phyloP scores from a whole-genome alignment of 53 echinoderm and acorn worm species.

The Paracentrotus lividus region DNA sequence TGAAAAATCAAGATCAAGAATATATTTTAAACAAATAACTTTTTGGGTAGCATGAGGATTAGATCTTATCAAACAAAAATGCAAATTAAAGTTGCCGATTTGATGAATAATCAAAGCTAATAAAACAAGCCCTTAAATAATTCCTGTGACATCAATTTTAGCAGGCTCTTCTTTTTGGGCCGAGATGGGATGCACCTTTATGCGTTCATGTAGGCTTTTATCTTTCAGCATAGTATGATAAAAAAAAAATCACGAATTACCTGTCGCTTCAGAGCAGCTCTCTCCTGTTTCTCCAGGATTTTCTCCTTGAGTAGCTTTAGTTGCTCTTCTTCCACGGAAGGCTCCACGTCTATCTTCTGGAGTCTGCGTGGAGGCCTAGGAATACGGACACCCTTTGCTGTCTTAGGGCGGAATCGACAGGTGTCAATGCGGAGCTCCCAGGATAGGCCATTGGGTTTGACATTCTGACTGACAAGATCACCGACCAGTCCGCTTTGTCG shows the following conservation, averaged over 20 bases:
- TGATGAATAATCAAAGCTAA: too few relatives aligned
- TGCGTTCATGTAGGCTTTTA: too few relatives aligned
- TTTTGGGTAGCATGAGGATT: too few relatives aligned
- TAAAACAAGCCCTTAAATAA: too few relatives aligned
- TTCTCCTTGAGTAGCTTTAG: not conserved
- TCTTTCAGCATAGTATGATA: too few relatives aligned
- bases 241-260: not conserved
- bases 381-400: constrained; percentile 46
- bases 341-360: not conserved
- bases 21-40: too few relatives aligned
- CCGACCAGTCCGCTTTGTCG: not conserved
- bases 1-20: not conserved
- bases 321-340: not conserved
- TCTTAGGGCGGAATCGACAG: constrained; percentile 39
- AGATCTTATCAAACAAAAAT: too few relatives aligned
- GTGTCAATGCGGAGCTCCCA: constrained; percentile 11
- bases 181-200: too few relatives aligned
- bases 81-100: too few relatives aligned
- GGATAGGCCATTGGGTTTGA: not conserved
- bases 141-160: too few relatives aligned
- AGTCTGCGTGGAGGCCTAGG: constrained; percentile 49
- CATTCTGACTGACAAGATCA: not conserved
- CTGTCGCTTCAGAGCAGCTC: constrained; percentile 39
- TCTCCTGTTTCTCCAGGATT: constrained; percentile 28
- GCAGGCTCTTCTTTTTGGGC: too few relatives aligned